Percentiles rank a stretch among this genome's conserved stretches.
Evolutionary conservation across 2,888 invertebrate species (phyloP).

Genomic region (Dynastes grantii): DNA sequence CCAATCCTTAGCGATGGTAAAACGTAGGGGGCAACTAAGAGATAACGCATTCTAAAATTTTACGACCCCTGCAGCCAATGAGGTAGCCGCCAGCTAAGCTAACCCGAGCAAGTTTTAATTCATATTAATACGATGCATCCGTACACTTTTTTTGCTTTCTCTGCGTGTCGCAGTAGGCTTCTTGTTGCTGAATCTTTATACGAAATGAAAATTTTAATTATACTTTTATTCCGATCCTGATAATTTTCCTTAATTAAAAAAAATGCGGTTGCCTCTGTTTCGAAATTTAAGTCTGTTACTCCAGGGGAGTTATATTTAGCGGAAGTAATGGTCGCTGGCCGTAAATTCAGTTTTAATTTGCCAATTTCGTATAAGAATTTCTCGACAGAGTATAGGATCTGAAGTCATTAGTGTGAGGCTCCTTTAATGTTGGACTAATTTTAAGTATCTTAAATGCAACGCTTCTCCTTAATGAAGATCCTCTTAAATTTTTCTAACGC

Average conservation of each 20-base stretch:
- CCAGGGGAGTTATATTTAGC: background rate
- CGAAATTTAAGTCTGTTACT: background rate
- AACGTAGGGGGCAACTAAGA: background rate
- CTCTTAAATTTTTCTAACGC: background rate
- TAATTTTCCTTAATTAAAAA: constrained; percentile 15
- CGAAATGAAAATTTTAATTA: constrained; percentile 22
- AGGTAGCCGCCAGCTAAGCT: background rate
- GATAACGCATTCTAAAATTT: constrained; percentile 19
- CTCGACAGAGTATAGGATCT: background rate
- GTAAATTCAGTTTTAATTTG: constrained; percentile 12
- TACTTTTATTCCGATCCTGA: constrained; percentile 7
- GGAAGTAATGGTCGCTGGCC: background rate
- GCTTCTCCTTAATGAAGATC: background rate
- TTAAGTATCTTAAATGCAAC: background rate
- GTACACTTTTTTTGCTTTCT: constrained; percentile 1
- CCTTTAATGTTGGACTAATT: background rate
- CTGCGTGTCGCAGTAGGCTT: background rate
- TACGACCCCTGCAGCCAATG: background rate
- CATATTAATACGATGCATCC: background rate
- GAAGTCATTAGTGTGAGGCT: background rate
- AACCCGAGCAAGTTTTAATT: constrained; percentile 16
- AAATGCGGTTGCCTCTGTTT: constrained; percentile 8
- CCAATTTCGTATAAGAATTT: background rate
- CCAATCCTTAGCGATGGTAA: constrained; percentile 4
- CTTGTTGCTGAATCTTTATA: background rate